Evolutionary conservation across 2,113 vertebrate species (phyloP).

Genomic region (Crocuta crocuta): DNA sequence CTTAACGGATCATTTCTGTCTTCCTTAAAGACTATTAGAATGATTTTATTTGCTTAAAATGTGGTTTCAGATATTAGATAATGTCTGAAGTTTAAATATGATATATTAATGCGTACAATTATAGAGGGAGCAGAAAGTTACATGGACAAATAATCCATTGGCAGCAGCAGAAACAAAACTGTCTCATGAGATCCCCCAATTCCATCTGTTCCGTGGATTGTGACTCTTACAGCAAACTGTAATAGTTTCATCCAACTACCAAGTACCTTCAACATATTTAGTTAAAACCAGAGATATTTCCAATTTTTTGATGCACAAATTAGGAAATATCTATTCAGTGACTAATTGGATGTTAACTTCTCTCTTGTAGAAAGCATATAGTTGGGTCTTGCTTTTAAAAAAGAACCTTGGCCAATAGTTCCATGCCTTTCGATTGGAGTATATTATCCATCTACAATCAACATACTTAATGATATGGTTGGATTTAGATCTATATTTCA

Average conservation of each 20-base stretch:
- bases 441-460: not conserved
- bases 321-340: not conserved
- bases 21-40: not conserved
- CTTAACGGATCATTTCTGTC: not conserved
- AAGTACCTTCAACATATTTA: not conserved
- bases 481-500: not conserved
- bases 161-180: not conserved
- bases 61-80: not conserved
- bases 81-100: not conserved
- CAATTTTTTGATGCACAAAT: not conserved
- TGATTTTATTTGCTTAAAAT: not conserved
- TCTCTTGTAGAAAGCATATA: not conserved
- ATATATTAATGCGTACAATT: not conserved
- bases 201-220: not conserved
- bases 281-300: slow-evolving; percentile 33
- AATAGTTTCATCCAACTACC: not conserved
- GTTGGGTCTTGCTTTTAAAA: not conserved
- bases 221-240: not conserved
- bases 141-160: not conserved
- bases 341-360: slow-evolving; percentile 2
- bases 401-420: not conserved
- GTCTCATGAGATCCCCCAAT: not conserved
- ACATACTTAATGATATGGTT: not conserved
- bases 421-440: not conserved
- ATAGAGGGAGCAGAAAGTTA: not conserved